Evolutionary conservation across 1,140 invertebrate species (phyloP), one percentile per base, ranked within the genome.

Genomic region (Eumaeus atala): DNA sequence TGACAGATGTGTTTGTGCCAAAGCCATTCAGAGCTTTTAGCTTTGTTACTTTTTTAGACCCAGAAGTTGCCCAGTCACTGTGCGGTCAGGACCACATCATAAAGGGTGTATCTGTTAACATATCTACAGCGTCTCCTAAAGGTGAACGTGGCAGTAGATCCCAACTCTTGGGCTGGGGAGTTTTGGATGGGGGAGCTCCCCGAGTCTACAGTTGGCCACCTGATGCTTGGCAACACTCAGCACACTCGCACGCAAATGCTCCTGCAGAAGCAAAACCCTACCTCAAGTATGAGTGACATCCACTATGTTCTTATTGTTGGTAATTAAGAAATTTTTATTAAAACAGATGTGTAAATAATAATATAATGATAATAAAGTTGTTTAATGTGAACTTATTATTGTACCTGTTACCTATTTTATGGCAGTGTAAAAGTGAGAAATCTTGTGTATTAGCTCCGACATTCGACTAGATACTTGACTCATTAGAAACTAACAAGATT

Each of bases 41-140:
- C 66, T 98, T 98, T 88, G 96, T 98, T 16, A 98, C 96, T 37
- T 98, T 98, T 87, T 87, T 97, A 60, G 96, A 98, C 84, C 96
- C 96, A 7, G 96, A 98, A 79, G 93, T 97, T 37, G 97, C 97
- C 6, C 95, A 97, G 82, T 93, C 93, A 34, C 88, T 98, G 1
- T 98, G 96, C 83, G 97, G 97, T 0, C 96, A 99, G 86, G 97
- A 98, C 89, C 97, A 98, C 83, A 98, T 98, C 61, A 96, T 99
- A 54, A 98, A 98, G 84, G 95, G 91, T 48, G 95, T 97, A 9
- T 97, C 96, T 47, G 96, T 99, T 9, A 96, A 98, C 88, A 95
- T 98, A 42, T 97, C 95, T 18, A 97, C 95, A 73, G 97, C 97
- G 18, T 96, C 96, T 9, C 97, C 97, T 1, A 98, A 98, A 77